Conservation (phyloP, 2,113 vertebrate genomes). For the Myrmophylax atrothorax region DNA sequence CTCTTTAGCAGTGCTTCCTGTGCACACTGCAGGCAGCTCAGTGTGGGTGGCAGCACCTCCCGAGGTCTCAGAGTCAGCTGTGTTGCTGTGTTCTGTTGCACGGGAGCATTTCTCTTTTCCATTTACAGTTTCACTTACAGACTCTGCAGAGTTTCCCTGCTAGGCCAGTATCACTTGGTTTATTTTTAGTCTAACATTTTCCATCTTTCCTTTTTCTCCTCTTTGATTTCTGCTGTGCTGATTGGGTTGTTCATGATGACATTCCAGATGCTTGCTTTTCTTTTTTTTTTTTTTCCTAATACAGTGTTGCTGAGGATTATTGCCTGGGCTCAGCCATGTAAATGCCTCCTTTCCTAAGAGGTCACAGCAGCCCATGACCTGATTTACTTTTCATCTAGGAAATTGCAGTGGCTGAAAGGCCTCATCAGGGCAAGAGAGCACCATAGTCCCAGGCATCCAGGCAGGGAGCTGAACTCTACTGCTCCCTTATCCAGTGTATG, state of each 20-base stretch:
- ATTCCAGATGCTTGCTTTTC: slow-evolving; percentile 4
- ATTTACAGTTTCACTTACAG: slow-evolving; percentile 45
- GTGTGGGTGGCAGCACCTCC: background rate
- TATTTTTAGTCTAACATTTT: slow-evolving; percentile 60
- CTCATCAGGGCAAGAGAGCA: background rate
- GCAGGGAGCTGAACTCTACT: background rate
- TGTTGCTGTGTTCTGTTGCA: background rate
- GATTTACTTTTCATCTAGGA: slow-evolving; percentile 30
- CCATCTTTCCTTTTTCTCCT: slow-evolving; percentile 6
- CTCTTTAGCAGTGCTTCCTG: background rate
- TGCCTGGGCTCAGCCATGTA: background rate
- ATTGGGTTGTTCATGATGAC: slow-evolving; percentile 1
- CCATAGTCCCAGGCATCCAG: background rate
- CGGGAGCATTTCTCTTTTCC: background rate
- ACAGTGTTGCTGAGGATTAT: background rate
- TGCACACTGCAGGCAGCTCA: background rate
- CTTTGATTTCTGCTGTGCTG: background rate
- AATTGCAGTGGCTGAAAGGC: background rate
- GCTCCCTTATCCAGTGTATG: accelerated
- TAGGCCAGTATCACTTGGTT: slow-evolving; percentile 20
- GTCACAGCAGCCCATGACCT: slow-evolving; percentile 19
- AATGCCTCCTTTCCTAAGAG: background rate
- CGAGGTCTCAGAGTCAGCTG: background rate
- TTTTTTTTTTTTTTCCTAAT: background rate
- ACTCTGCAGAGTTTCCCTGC: background rate